phyloP scores from a whole-genome alignment of 2,113 vertebrate genomes.

The Clarias macrocephalus region DNA sequence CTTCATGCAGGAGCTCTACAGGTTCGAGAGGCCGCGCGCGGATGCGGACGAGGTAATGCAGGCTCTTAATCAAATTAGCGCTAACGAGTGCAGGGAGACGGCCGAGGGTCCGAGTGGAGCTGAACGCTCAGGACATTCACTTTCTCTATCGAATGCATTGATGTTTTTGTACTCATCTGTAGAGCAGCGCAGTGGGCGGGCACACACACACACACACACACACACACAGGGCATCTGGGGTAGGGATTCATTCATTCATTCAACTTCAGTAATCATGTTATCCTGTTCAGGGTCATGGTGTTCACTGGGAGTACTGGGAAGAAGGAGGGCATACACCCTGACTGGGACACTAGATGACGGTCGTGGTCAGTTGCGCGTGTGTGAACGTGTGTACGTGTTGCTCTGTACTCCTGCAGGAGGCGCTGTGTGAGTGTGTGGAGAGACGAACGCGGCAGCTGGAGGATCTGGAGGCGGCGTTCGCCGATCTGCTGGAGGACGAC shows the following conservation, averaged over 20 bases:
- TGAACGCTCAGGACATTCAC: neutral
- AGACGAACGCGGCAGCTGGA: conserved; percentile 84
- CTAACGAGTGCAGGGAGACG: conserved; percentile 9
- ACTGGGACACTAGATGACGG: neutral
- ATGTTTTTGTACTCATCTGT: neutral
- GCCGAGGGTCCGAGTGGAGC: neutral
- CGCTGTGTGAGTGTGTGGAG: conserved; percentile 85
- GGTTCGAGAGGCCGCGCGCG: conserved; percentile 79
- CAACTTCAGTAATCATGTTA: neutral
- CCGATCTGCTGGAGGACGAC: conserved; percentile 88
- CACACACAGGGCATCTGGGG: neutral
- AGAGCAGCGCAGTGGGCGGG: neutral
- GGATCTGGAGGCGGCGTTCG: conserved; percentile 90
- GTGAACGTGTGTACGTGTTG: neutral
- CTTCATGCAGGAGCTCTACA: conserved; percentile 87
- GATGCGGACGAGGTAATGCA: conserved; percentile 77
- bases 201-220: neutral
- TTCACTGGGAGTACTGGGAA: neutral
- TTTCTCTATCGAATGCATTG: neutral
- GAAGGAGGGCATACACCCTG: neutral
- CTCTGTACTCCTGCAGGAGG: conserved; percentile 60
- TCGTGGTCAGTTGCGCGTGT: neutral
- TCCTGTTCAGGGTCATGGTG: neutral
- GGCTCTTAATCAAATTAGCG: conserved; percentile 23
- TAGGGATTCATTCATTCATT: neutral